These are phyloP conservation scores for Lagodon rhomboides DNA, from an alignment of 2,797 vertebrate species.

Conservation along the genomic window DNA sequence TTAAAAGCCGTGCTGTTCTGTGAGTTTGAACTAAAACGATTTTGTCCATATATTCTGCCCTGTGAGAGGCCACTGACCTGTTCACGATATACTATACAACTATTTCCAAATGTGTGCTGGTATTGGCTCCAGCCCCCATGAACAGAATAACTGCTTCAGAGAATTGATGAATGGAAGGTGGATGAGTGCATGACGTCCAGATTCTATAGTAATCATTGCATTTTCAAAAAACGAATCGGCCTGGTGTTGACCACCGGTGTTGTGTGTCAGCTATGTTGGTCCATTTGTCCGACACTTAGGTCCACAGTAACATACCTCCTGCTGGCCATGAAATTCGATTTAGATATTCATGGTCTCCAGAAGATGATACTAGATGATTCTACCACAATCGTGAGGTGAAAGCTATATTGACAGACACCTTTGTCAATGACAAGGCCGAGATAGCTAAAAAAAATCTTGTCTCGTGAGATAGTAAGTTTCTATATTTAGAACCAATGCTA, in stretches of 20 bases:
- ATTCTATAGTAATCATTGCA: neutral
- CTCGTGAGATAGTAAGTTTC: too few relatives aligned
- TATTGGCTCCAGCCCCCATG: neutral
- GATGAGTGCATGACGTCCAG: constrained; percentile 8
- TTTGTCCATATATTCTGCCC: neutral
- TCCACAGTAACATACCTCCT: neutral
- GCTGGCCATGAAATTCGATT: neutral
- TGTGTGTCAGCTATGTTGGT: too few relatives aligned
- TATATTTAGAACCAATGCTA: too few relatives aligned
- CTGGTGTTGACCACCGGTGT: too few relatives aligned
- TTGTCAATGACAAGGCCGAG: neutral
- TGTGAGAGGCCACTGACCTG: neutral
- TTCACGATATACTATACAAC: too few relatives aligned
- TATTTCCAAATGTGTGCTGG: neutral
- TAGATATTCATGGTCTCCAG: neutral
- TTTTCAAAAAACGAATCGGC: too few relatives aligned
- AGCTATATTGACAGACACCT: neutral
- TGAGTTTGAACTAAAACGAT: neutral
- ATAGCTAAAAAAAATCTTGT: too few relatives aligned
- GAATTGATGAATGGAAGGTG: neutral
- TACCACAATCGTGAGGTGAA: neutral
- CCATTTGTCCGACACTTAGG: neutral
- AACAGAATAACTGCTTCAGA: neutral
- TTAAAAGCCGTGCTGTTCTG: constrained; percentile 9
- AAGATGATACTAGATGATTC: constrained; percentile 1